Base-by-base conservation (phyloP, 1,140 invertebrate species). In the Diorhabda elongata region DNA sequence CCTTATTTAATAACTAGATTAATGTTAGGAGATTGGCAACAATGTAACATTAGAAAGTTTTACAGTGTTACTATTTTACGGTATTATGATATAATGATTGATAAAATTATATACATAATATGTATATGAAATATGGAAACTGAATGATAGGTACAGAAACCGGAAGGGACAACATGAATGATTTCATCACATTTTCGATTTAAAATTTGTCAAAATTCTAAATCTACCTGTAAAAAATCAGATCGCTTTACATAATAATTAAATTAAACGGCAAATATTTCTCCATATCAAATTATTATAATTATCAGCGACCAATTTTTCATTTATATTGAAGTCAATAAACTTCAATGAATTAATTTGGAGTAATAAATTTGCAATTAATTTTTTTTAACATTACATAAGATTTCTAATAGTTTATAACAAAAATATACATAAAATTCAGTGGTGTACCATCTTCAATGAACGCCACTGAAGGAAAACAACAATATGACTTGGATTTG, bases 131-230 rank as follows among this genome's bases (percentile, higher is more conserved):
- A 4, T 26, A 64, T 56, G 63, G 42, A 52, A 57, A 64, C 42
- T 6, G 47, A 52, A 56, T 64, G 63, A 64, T 56, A 11, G 63
- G 63, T 56, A 56, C 41, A 64, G 63, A 64, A 8, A 64, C 63
- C 63, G n/a, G 47, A 64, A 64, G 63, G 52, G 63, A 64, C 52
- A 64, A 64, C n/a, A 52, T 64, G 63, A 64, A 43, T 57, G 45
- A 44, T 56, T 64, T 64, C n/a, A 64, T 62, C 61, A 62, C 61
- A 62, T 44, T 62, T 62, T 62, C 61, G 61, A 64, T 64, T 64
- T 64, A 64, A 52, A 64, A 56, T 57, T 64, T 45, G 44, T 57
- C 5, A 62, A 43, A 62, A 62, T 44, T 42, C 61, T 62, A 64
- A 64, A 64, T 56, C 52, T 64, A 56, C 44, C 63, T 41, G 47